These are phyloP conservation scores for Chalcosyrphus nemorum DNA, from an alignment of 2,888 invertebrate genomes.

Conservation along the genomic window DNA sequence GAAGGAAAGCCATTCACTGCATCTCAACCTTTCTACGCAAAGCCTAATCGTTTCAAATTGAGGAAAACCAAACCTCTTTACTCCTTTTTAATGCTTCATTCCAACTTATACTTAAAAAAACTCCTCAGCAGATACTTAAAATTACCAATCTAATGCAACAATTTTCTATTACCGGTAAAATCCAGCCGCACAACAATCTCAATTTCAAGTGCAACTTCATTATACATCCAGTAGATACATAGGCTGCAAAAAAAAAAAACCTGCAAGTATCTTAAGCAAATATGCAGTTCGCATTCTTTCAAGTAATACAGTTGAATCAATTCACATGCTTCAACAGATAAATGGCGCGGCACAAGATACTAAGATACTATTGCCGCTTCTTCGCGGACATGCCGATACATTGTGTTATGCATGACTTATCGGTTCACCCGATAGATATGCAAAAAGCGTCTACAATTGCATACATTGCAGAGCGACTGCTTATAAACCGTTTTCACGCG, in stretches of 20 bases:
- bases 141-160: neutral
- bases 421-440: conserved; percentile 53
- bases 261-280: conserved; percentile 25
- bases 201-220: conserved; percentile 62
- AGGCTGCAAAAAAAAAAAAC: conserved; percentile 10
- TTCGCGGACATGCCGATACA: conserved; percentile 36
- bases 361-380: neutral
- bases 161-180: conserved; percentile 21
- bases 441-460: conserved; percentile 55
- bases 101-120: too few species aligned
- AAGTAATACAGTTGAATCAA: conserved; percentile 61
- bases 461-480: neutral
- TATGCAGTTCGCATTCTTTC: conserved; percentile 60
- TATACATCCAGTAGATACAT: conserved; percentile 26
- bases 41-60: too few species aligned
- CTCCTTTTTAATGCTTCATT: too few species aligned
- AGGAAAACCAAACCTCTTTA: too few species aligned
- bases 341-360: conserved; percentile 42
- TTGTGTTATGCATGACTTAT: conserved; percentile 65
- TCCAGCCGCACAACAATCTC: conserved; percentile 56
- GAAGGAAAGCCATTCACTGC: too few species aligned
- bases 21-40: too few species aligned
- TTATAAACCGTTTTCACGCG: neutral
- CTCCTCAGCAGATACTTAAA: too few species aligned
- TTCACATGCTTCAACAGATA: conserved; percentile 64